Evolutionary conservation across 2,797 vertebrate species (phyloP).

Genomic region (Rhinogobio ventralis): DNA sequence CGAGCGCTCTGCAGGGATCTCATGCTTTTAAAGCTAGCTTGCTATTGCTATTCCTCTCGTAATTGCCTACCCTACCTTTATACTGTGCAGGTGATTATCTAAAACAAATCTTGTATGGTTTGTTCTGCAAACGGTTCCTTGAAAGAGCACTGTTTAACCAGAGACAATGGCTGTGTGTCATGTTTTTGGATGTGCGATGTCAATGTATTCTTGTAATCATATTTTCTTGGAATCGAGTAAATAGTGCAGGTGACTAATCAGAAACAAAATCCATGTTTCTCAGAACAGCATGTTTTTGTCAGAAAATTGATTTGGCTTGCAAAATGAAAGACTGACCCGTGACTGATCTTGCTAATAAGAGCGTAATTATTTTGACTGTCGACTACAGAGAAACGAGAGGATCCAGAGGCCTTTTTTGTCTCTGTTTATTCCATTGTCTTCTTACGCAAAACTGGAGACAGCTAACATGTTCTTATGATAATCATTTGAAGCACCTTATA

Average conservation of each 20-base stretch:
- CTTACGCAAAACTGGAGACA: conserved; percentile 22
- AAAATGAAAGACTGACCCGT: conserved; percentile 24
- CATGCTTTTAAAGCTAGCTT: too few relatives aligned
- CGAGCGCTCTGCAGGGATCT: too few relatives aligned
- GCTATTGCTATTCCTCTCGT: too few relatives aligned
- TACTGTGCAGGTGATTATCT: background rate
- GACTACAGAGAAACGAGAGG: conserved; percentile 10
- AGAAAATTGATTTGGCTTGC: conserved; percentile 27
- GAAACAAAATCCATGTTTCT: conserved; percentile 23
- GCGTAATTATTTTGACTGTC: conserved; percentile 38
- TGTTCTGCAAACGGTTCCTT: background rate
- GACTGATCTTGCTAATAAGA: conserved; percentile 44
- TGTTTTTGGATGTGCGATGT: conserved; percentile 31
- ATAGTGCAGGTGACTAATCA: conserved; percentile 16
- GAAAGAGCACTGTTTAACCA: background rate
- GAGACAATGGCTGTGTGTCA: conserved; percentile 9
- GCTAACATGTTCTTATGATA: background rate
- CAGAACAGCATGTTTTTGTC: conserved; percentile 31
- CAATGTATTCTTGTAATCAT: conserved; percentile 26
- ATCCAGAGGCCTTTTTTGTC: background rate
- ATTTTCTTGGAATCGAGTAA: conserved; percentile 39
- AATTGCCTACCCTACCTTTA: background rate
- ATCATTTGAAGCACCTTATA: conserved; percentile 18
- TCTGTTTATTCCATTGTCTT: conserved; percentile 28
- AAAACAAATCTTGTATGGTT: conserved; percentile 1